These are phyloP conservation scores for Colostygia pectinataria DNA, from an alignment of 2,888 invertebrate genomes.

Conservation along the genomic window DNA sequence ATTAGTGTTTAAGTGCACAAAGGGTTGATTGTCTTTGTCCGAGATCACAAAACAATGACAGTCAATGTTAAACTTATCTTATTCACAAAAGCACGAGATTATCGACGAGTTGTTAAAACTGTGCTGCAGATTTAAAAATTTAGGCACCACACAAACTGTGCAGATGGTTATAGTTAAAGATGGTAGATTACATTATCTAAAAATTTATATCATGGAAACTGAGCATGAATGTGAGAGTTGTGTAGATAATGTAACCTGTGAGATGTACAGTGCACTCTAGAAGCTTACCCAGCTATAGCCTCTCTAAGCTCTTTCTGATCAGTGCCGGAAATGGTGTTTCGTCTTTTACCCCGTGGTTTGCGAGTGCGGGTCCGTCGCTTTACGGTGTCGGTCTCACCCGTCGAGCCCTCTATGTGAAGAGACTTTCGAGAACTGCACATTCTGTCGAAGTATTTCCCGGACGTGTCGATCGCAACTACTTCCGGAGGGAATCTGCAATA, in stretches of 20 bases:
- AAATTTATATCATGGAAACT: slow-evolving; percentile 30
- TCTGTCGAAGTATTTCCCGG: slow-evolving; percentile 93
- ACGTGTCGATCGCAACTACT: slow-evolving; percentile 94
- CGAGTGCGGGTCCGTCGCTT: slow-evolving; percentile 88
- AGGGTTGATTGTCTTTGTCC: slow-evolving; percentile 68
- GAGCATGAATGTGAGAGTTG: slow-evolving; percentile 26
- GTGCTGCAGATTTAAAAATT: slow-evolving; percentile 68
- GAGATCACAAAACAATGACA: slow-evolving; percentile 65
- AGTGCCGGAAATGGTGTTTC: slow-evolving; percentile 95
- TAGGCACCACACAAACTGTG: slow-evolving; percentile 77
- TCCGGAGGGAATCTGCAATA: slow-evolving; percentile 91
- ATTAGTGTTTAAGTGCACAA: slow-evolving; percentile 79
- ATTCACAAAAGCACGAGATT: slow-evolving; percentile 79
- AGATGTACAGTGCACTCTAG: slow-evolving; percentile 73
- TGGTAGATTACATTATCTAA: slow-evolving; percentile 71
- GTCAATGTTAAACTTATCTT: slow-evolving; percentile 71
- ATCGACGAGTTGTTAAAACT: slow-evolving; percentile 73
- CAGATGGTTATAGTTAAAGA: slow-evolving; percentile 70
- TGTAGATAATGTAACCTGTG: slow-evolving; percentile 52
- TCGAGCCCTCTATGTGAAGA: slow-evolving; percentile 81
- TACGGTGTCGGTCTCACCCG: slow-evolving; percentile 84
- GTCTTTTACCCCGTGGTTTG: slow-evolving; percentile 91
- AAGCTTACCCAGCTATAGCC: slow-evolving; percentile 92
- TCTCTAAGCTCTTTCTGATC: slow-evolving; percentile 95
- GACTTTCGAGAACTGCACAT: slow-evolving; percentile 94